Base-by-base conservation (phyloP, 2,113 vertebrate genomes). In the Gorsachius goisagi region DNA sequence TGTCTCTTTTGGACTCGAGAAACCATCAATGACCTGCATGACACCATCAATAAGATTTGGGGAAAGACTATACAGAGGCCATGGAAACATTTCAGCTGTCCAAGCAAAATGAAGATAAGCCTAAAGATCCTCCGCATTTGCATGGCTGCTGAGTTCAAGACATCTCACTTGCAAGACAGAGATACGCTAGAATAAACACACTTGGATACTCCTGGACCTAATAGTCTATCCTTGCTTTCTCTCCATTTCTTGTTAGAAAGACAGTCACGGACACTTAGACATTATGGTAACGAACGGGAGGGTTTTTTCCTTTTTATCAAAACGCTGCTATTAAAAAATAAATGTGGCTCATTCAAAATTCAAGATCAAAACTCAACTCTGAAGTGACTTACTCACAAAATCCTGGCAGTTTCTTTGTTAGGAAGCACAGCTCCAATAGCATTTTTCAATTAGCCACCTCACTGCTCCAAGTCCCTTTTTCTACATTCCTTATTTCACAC, bases 371-470 rank as follows among this genome's bases (percentile, higher is more conserved):
- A 81, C 90, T 82, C 77, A 66, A 7, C 86, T 87, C 77, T 76
- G 53, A 88, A 95, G 95, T 76, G 90, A 89, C 83, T 95, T 82
- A 39, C 67, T 95, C 92, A 77, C 30, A 92, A 91, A 91, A 68
- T 15, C 73, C 86, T 76, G 91, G 77, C 95, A 89, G 80, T 53
- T 83, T 58, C 97, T 97, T 95, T 97, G 95, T 95, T 59, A 58
- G 81, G 76, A 89, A 30, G 10, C 88, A 3, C 71, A 81, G 96
- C 86, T 94, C 96, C 94, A 91, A 93, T 15, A 80, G 90, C 86
- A 75, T 82, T 97, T 97, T 97, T 97, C 97, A 97, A 96, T 97
- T 97, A 97, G 97, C 90, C 95, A 95, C 96, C 92, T 97, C 96
- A 89, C 95, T 94, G 95, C 95, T 96, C 92, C 74, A 55, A 96